Evolutionary conservation across 2,797 vertebrate genomes (phyloP), one percentile per base, ranked within the genome.

Genomic region (Pygocentrus nattereri): DNA sequence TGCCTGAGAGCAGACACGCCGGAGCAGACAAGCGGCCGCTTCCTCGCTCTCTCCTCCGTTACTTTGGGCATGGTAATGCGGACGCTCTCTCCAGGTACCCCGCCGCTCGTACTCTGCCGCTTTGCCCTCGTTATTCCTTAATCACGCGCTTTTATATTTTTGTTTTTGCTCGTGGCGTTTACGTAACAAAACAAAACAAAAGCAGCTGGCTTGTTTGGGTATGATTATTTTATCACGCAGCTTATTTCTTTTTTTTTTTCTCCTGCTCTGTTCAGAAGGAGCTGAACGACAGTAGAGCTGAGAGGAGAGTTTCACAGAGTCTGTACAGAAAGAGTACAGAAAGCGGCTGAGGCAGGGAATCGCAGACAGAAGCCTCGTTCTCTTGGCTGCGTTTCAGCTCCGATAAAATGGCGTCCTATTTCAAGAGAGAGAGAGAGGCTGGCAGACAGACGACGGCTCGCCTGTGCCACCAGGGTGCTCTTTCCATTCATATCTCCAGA

Each of bases 371-470:
- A 67, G 78, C 89, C 88, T 93, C 82, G 81, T 88, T 92, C 90
- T 91, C 87, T 91, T 94, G 91, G 94, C 94, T 92, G 69, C 77
- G 18, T 87, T 93, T 94, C 94, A 94, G 90, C 81, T 91, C 88
- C 91, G 93, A 94, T 93, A 94, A 96, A 95, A 95, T 95, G 93
- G 94, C 88, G 88, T 90, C 94, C 82, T 88, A 65, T 87, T 86
- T 90, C 87, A n/a, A n/a, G n/a, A n/a, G n/a, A n/a, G 69, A 85
- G 23, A 75, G 27, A 74, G 78, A 78, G 76, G 87, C 91, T 91
- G 90, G 88, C 88, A 90, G 44, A 19, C 27, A 12, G 19, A 59
- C 25, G 3, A 49, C 65, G 62, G 25, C n/a, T 38, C 67, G 64
- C 7, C 23, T 65, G 16, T 58, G 21, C 11, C 15, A 67, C 15